Percentiles rank a stretch among this genome's conserved stretches.
phyloP scores from a whole-genome alignment of 2,797 vertebrate species.

The Heliangelus exortis region DNA sequence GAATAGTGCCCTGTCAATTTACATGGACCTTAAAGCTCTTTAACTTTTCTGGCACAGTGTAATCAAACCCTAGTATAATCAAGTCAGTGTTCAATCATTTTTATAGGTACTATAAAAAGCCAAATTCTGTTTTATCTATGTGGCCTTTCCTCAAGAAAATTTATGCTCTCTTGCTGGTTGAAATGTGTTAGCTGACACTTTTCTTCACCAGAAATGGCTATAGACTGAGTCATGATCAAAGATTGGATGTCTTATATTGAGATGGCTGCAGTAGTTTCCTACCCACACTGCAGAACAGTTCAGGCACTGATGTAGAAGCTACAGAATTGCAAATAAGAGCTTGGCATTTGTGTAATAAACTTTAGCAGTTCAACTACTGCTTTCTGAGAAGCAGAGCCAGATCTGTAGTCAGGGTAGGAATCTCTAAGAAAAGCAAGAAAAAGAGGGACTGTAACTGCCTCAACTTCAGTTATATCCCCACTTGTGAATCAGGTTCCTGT shows the following conservation, averaged over 20 bases:
- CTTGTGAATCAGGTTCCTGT: not conserved
- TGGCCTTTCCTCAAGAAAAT: conserved; percentile 59
- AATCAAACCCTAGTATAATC: not conserved
- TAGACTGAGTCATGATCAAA: conserved; percentile 64
- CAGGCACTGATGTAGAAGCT: conserved; percentile 56
- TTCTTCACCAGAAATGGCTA: conserved; percentile 48
- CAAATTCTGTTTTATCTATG: conserved; percentile 29
- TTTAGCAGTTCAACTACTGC: conserved; percentile 58
- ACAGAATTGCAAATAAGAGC: conserved; percentile 70
- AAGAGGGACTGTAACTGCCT: not conserved
- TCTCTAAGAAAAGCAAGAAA: conserved; percentile 31
- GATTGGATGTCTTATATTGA: conserved; percentile 42
- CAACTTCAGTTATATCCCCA: not conserved
- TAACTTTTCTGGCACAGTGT: not conserved
- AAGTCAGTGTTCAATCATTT: conserved; percentile 18
- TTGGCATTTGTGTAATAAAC: conserved; percentile 71
- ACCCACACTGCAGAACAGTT: conserved; percentile 64
- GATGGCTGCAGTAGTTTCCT: conserved; percentile 55
- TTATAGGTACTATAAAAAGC: conserved; percentile 47
- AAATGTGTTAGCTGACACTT: conserved; percentile 66
- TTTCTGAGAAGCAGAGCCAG: conserved; percentile 30
- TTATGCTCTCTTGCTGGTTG: conserved; percentile 47
- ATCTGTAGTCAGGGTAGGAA: conserved; percentile 30
- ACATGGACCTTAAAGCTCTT: not conserved
- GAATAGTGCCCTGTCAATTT: not conserved